Evolutionary conservation across 2,888 invertebrate species (phyloP).

Genomic region (Philhelius pedissequus): DNA sequence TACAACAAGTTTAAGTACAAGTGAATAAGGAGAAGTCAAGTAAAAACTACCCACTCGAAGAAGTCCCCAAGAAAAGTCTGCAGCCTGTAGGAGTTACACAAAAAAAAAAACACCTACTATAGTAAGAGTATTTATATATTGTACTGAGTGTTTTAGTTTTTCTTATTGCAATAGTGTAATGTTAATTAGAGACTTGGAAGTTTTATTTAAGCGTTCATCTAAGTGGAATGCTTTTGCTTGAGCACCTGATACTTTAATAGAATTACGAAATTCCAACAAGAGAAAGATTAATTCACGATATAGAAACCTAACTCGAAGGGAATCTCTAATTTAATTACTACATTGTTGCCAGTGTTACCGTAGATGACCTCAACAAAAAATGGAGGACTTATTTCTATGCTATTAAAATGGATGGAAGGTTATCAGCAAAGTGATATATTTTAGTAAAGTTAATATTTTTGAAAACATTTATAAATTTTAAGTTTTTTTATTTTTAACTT

Average conservation of each 20-base stretch:
- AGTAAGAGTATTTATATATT: not conserved
- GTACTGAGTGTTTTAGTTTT: not conserved
- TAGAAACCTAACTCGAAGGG: not conserved
- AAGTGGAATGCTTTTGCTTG: not conserved
- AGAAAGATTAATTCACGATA: not conserved
- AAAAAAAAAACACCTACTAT: not conserved
- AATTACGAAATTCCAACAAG: not conserved
- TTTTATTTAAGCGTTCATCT: not conserved
- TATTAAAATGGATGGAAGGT: too few species aligned
- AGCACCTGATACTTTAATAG: not conserved
- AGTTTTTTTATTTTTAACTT: too few species aligned
- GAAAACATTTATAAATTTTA: too few species aligned
- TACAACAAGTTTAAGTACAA: not conserved
- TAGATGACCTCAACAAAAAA: too few species aligned
- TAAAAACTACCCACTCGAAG: not conserved
- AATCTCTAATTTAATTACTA: conserved; percentile 8
- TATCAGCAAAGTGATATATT: too few species aligned
- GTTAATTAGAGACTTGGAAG: not conserved
- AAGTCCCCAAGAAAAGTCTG: not conserved
- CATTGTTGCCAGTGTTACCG: too few species aligned
- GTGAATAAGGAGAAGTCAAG: not conserved
- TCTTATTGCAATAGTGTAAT: not conserved
- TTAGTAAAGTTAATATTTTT: too few species aligned
- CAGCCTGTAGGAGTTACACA: not conserved
- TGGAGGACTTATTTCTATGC: too few species aligned